Base-by-base conservation (phyloP, 1,140 invertebrate species). In the Rhyacophila brunnea region DNA sequence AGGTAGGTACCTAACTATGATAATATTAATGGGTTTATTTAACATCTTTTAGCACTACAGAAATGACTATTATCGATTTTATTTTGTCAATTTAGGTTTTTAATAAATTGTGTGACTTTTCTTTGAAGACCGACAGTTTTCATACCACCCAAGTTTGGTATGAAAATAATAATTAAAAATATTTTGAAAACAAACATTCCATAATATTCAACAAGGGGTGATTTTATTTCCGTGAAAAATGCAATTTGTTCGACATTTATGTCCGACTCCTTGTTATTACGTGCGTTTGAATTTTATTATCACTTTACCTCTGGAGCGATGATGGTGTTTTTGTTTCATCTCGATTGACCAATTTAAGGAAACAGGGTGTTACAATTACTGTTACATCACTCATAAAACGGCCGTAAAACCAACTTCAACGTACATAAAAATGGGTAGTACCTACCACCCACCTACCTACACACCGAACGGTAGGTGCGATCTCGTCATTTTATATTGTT, bases 261-360 rank as follows among this genome's bases (percentile, higher is more conserved):
- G 32, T 20, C 38, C 20, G 18, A 34, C 36, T 40, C 35, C 49
- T 52, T 40, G 49, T 52, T 52, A 52, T 40, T 52, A 13, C 49
- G 32, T 35, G 52, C 46, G 34, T 55, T 60, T 15, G 19, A 50
- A 53, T 56, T 64, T 64, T 64, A 64, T 54, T 64, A 64, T 64
- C 62, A 59, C 57, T 64, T 58, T 38, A 43, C 60, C 51, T 64
- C 51, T 43, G 40, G 52, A 43, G 55, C 44, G 34, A 59, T 63
- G 55, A 58, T 54, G 56, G 58, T 28, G 56, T 64, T 59, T n/a
- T 63, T 64, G 56, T 64, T 64, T 64, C 62, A 64, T 64, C 62
- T 64, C 62, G 62, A 64, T 64, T 64, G 62, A 64, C 62, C 62
- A 64, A 64, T 64, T 64, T 64, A 64, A 64, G 62, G 62, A 64